A percentile compares a stretch with the other conserved stretches of the same genome.
phyloP scores from a whole-genome alignment of 2,113 vertebrate species.

The Trogon melanurus region DNA sequence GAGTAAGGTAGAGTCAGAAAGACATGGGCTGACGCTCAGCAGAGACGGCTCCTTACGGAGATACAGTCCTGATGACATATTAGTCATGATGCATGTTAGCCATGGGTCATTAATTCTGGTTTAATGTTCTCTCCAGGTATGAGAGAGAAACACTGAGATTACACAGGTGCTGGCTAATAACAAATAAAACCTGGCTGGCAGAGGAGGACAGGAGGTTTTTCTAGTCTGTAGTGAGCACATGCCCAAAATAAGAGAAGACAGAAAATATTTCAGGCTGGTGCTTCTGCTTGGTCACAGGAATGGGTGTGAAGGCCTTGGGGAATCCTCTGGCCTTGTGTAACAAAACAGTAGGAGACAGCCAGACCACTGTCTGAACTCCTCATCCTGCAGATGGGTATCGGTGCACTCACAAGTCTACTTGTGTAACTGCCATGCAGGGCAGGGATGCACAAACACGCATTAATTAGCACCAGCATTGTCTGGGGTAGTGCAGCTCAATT shows the following conservation, averaged over 20 bases:
- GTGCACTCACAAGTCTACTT: background rate
- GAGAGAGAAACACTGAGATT: slow-evolving; percentile 6
- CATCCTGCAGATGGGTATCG: background rate
- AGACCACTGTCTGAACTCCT: background rate
- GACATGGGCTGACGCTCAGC: background rate
- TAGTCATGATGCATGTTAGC: slow-evolving; percentile 5
- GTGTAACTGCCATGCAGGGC: background rate
- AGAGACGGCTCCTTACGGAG: slow-evolving; percentile 4
- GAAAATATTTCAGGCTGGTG: background rate
- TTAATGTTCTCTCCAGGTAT: slow-evolving; percentile 44
- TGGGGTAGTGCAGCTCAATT: background rate
- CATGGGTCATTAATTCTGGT: slow-evolving; percentile 35
- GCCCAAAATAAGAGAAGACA: background rate
- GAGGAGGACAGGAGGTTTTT: background rate
- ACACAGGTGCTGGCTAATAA: background rate
- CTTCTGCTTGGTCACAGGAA: slow-evolving; percentile 14
- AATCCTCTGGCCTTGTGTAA: slow-evolving; percentile 2
- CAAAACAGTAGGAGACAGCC: background rate
- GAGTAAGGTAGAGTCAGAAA: background rate
- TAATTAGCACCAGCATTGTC: background rate
- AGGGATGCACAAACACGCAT: accelerated
- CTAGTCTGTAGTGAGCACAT: background rate
- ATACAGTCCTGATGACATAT: background rate
- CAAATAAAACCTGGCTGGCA: background rate
- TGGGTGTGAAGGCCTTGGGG: background rate